phyloP scores from a whole-genome alignment of 1,140 invertebrate genomes.

The Procambarus virginalis region DNA sequence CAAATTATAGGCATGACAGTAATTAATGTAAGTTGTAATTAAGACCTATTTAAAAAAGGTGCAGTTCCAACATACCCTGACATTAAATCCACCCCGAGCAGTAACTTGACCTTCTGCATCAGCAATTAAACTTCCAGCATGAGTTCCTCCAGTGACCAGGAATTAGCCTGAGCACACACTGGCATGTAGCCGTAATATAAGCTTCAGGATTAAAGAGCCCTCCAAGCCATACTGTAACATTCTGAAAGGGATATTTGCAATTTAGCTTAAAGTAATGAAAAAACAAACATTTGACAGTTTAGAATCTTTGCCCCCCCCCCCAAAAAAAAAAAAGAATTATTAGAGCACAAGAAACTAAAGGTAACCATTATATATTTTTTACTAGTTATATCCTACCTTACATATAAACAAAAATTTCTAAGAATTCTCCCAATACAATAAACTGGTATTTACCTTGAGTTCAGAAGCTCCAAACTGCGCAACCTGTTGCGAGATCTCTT shows the following conservation, averaged over 20 bases:
- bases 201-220: slow-evolving; percentile 98
- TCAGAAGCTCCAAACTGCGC: slow-evolving; percentile 90
- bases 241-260: slow-evolving; percentile 31
- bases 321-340: too few species aligned
- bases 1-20: too few species aligned
- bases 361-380: too few species aligned
- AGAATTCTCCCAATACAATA: too few species aligned
- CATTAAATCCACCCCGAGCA: slow-evolving; percentile 74
- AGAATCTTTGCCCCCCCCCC: too few species aligned
- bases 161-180: slow-evolving; percentile 92
- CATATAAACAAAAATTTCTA: too few species aligned
- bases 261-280: not conserved
- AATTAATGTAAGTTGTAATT: not conserved
- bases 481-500: slow-evolving; percentile 88
- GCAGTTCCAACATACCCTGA: slow-evolving; percentile 76
- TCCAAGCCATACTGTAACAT: slow-evolving; percentile 89
- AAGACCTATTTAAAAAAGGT: not conserved
- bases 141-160: slow-evolving; percentile 93
- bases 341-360: too few species aligned
- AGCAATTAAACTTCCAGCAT: slow-evolving; percentile 88
- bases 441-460: slow-evolving; percentile 82
- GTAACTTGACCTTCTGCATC: slow-evolving; percentile 76
- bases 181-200: slow-evolving; percentile 98
- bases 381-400: too few species aligned
- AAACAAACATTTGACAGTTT: not conserved